These are phyloP conservation scores for Ctenicera cuprea DNA, from an alignment of 2,888 invertebrate species.

Conservation along the genomic window DNA sequence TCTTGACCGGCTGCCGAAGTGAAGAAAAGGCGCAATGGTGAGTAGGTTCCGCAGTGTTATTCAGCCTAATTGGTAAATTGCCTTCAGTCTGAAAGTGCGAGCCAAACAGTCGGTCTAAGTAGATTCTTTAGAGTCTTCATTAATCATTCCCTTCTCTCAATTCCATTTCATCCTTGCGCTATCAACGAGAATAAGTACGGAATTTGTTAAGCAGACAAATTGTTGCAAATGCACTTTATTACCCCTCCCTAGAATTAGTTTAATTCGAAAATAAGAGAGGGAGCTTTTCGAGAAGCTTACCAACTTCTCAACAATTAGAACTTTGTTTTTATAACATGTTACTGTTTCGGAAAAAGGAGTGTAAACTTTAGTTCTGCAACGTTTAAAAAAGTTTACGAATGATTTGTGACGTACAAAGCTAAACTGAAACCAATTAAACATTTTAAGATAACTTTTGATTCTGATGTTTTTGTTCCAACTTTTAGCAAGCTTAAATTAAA, in stretches of 20 bases:
- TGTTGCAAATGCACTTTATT: constrained; percentile 48
- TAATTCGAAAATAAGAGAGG: constrained; percentile 39
- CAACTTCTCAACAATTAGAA: background rate
- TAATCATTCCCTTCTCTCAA: constrained; percentile 62
- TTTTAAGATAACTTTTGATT: no score
- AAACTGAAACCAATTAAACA: no score
- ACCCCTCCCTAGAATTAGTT: constrained; percentile 41
- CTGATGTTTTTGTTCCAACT: no score
- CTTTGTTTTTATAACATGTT: background rate
- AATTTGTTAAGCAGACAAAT: constrained; percentile 52
- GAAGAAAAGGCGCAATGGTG: constrained; percentile 27
- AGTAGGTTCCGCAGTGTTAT: constrained; percentile 39
- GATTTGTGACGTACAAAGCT: no score
- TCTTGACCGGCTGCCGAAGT: constrained; percentile 9
- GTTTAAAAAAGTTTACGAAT: no score
- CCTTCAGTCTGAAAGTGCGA: constrained; percentile 60
- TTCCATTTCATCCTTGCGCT: constrained; percentile 53
- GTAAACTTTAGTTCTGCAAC: no score
- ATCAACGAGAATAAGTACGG: constrained; percentile 51
- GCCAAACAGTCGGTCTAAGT: constrained; percentile 57
- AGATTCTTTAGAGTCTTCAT: constrained; percentile 64
- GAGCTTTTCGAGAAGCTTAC: constrained; percentile 7
- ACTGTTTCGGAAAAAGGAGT: no score
- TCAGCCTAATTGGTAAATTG: constrained; percentile 57
- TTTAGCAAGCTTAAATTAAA: no score